phyloP scores from a whole-genome alignment of 2,797 vertebrate genomes.

The Limosa lapponica region DNA sequence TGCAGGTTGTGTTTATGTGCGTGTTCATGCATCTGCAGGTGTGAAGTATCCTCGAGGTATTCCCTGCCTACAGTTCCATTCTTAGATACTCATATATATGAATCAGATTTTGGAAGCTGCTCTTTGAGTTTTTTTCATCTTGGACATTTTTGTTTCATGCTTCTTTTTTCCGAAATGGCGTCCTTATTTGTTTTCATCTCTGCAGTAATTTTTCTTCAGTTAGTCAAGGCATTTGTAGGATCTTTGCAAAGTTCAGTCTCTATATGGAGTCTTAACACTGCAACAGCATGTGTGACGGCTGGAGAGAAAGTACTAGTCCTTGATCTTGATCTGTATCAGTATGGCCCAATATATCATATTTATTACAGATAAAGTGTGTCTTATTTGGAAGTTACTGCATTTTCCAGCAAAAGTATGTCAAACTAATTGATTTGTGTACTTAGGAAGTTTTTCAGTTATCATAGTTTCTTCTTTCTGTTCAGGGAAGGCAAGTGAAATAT shows the following conservation, averaged over 20 bases:
- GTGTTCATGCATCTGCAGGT: rapidly evolving
- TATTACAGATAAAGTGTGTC: neutral
- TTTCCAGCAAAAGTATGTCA: neutral
- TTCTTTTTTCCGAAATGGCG: neutral
- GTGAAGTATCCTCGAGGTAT: neutral
- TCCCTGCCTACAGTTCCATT: neutral
- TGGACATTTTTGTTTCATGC: rapidly evolving
- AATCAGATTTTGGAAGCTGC: neutral
- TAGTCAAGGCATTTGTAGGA: neutral
- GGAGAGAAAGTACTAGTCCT: neutral
- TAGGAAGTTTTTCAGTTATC: neutral
- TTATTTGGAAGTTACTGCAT: neutral
- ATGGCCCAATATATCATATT: rapidly evolving
- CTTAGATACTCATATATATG: neutral
- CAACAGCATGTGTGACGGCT: neutral
- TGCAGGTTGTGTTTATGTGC: rapidly evolving
- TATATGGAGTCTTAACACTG: neutral
- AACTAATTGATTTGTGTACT: neutral
- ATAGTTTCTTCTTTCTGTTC: neutral
- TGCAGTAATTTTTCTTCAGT: neutral
- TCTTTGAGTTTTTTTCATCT: neutral
- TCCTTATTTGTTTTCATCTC: neutral
- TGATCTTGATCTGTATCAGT: neutral
- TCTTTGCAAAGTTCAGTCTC: neutral
- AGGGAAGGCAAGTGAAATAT: neutral